Percentiles rank a stretch among this genome's conserved stretches.
phyloP scores from a whole-genome alignment of 2,888 invertebrate genomes.

The Drosophila histrio region DNA sequence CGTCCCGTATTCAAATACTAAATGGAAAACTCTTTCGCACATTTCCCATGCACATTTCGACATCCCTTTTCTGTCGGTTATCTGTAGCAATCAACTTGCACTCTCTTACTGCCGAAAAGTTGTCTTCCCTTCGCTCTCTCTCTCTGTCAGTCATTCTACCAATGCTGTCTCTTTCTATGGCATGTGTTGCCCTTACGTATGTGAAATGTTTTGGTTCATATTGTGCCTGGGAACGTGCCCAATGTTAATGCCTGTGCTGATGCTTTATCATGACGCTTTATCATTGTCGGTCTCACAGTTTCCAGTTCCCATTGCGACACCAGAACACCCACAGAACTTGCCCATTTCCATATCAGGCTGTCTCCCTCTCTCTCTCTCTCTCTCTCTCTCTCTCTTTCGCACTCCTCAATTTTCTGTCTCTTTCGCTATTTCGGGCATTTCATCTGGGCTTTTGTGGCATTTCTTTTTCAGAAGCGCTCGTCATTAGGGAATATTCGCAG shows the following conservation, averaged over 20 bases:
- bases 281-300: slow-evolving; percentile 41
- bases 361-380: neutral
- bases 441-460: slow-evolving; percentile 27
- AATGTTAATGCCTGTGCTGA: slow-evolving; percentile 37
- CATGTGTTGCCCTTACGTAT: slow-evolving; percentile 11
- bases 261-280: slow-evolving; percentile 56
- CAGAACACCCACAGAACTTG: slow-evolving; percentile 12
- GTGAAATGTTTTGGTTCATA: slow-evolving; percentile 25
- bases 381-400: neutral
- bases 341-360: slow-evolving; percentile 24
- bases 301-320: slow-evolving; percentile 4
- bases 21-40: slow-evolving; percentile 1
- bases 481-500: slow-evolving; percentile 79
- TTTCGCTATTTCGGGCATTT: slow-evolving; percentile 18
- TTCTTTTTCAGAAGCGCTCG: slow-evolving; percentile 44
- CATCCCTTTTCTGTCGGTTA: slow-evolving; percentile 8
- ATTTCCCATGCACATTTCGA: slow-evolving; percentile 16
- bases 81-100: slow-evolving; percentile 16
- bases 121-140: neutral
- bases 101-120: neutral
- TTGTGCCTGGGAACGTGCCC: slow-evolving; percentile 18
- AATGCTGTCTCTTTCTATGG: neutral
- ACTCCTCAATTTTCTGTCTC: neutral
- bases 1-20: neutral
- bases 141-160: neutral